Evolutionary conservation across 2,113 vertebrate species (phyloP).

Genomic region (Echinops telfairi): DNA sequence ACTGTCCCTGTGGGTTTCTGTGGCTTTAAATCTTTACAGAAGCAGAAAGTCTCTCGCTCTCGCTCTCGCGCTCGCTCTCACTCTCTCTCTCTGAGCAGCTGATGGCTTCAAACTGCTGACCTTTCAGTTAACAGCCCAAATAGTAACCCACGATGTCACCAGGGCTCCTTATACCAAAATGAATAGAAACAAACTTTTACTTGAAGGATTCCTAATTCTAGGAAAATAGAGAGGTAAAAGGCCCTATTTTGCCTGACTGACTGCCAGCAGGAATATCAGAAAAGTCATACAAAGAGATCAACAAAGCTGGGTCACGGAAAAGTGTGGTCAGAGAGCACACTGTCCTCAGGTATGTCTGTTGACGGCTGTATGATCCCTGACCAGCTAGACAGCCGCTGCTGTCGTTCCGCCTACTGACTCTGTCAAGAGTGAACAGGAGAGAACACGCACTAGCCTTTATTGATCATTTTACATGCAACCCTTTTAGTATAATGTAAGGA

Average conservation of each 20-base stretch:
- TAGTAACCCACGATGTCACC: too few species aligned
- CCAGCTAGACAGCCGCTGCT: neutral
- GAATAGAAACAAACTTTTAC: neutral
- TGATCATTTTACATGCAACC: constrained; percentile 10
- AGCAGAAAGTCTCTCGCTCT: too few species aligned
- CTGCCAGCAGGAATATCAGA: neutral
- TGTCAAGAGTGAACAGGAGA: neutral
- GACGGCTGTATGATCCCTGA: neutral
- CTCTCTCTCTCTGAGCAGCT: too few species aligned
- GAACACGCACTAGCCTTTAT: neutral
- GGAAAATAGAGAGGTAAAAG: neutral
- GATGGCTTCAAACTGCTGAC: too few species aligned
- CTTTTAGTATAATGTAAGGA: neutral
- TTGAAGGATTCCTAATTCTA: constrained; percentile 36
- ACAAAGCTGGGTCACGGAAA: neutral
- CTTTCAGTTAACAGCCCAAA: too few species aligned
- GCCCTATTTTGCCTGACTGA: neutral
- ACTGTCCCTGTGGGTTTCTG: too few species aligned
- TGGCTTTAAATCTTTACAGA: too few species aligned
- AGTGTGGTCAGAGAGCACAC: neutral
- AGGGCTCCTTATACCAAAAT: neutral
- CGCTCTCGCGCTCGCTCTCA: too few species aligned
- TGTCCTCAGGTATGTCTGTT: neutral
- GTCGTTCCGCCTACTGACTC: neutral
- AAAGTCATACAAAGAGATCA: constrained; percentile 25